These are phyloP conservation scores for Allolobophora icterica DNA, from an alignment of 2,888 invertebrate genomes.

Conservation along the genomic window DNA sequence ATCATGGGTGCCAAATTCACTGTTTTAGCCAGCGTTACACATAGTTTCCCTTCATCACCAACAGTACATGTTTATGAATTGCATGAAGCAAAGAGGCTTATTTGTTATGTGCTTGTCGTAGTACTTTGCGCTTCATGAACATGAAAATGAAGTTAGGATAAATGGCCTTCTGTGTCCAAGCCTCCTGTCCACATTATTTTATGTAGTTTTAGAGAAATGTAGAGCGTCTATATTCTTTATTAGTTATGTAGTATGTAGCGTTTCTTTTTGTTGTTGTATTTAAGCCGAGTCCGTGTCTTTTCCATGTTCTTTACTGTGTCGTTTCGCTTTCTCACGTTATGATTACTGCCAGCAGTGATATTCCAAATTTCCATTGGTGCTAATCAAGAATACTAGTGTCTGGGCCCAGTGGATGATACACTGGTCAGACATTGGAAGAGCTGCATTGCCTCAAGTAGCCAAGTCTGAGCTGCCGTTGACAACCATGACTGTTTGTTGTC, in stretches of 20 bases:
- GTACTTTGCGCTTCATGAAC: neutral
- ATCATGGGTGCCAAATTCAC: neutral
- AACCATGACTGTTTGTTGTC: neutral
- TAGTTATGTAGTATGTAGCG: neutral
- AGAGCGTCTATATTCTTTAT: neutral
- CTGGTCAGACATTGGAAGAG: neutral
- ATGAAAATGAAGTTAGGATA: conserved; percentile 6
- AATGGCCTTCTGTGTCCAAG: conserved; percentile 20
- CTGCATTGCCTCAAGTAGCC: neutral
- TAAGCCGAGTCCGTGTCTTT: neutral
- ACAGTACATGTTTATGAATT: neutral
- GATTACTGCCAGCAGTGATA: neutral
- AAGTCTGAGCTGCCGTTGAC: neutral
- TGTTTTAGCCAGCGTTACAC: neutral
- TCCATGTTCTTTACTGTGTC: neutral
- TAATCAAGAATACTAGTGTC: neutral
- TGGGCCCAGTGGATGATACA: neutral
- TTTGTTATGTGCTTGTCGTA: neutral
- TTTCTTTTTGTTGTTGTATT: neutral
- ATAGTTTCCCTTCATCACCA: neutral
- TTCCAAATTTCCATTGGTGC: conserved; percentile 12
- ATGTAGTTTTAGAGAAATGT: conserved; percentile 24
- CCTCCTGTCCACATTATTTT: neutral
- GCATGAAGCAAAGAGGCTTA: neutral
- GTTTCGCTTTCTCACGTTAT: neutral